A percentile compares a stretch with the other conserved stretches of the same genome.
Evolutionary conservation across 2,888 invertebrate genomes (phyloP).

Genomic region (Drosophila silvestris): DNA sequence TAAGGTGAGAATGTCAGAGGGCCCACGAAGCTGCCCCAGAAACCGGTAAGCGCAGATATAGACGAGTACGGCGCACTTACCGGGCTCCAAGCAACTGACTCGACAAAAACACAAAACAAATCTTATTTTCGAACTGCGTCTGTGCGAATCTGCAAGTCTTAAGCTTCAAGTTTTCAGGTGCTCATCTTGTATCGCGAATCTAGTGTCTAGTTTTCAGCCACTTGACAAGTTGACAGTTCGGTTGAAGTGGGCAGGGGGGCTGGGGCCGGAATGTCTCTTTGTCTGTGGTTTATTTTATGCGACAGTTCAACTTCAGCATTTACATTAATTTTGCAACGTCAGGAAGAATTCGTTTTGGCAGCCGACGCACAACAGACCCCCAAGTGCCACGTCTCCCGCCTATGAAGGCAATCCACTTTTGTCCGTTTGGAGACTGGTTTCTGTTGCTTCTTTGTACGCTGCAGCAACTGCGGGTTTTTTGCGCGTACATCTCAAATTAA

Average conservation of each 20-base stretch:
- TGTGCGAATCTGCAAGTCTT: slow-evolving; percentile 23
- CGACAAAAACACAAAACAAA: slow-evolving; percentile 13
- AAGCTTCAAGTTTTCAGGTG: slow-evolving; percentile 12
- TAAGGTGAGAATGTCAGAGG: slow-evolving; percentile 66
- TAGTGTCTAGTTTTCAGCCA: slow-evolving; percentile 30
- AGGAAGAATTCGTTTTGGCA: slow-evolving; percentile 58
- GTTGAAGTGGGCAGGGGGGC: not conserved
- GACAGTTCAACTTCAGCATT: slow-evolving; percentile 70
- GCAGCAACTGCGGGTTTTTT: slow-evolving; percentile 29
- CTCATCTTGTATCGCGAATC: slow-evolving; percentile 28
- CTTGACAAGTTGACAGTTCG: slow-evolving; percentile 34
- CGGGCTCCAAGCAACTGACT: slow-evolving; percentile 17
- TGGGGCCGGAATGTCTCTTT: slow-evolving; percentile 11
- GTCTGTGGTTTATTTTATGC: slow-evolving; percentile 34
- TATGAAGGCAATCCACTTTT: slow-evolving; percentile 72
- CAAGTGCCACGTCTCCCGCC: slow-evolving; percentile 25
- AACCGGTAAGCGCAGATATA: slow-evolving; percentile 57
- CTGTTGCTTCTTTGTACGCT: slow-evolving; percentile 20
- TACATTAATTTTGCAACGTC: slow-evolving; percentile 43
- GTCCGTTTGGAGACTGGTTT: slow-evolving; percentile 66
- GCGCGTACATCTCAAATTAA: slow-evolving; percentile 54
- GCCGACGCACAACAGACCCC: slow-evolving; percentile 16
- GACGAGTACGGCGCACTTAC: slow-evolving; percentile 20
- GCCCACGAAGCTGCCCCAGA: slow-evolving; percentile 54
- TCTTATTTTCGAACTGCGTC: slow-evolving; percentile 13